These are phyloP conservation scores for Helogale parvula DNA, from an alignment of 2,113 vertebrate species.

Conservation along the genomic window DNA sequence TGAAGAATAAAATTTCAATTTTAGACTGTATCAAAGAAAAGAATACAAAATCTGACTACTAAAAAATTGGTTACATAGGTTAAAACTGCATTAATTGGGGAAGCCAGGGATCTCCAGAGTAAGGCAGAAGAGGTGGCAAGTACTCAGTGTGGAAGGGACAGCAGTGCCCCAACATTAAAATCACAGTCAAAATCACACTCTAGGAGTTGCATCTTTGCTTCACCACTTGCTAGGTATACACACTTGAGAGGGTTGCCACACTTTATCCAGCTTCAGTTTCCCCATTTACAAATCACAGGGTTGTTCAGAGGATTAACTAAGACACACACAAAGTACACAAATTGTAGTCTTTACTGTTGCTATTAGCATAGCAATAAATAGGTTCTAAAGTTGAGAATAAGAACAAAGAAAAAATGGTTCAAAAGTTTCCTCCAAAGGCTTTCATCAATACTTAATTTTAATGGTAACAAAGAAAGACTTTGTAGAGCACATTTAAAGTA, in stretches of 20 bases:
- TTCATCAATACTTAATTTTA: not conserved
- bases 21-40: not conserved
- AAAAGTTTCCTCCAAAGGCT: not conserved
- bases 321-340: not conserved
- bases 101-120: not conserved
- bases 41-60: not conserved
- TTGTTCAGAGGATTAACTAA: not conserved
- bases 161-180: not conserved
- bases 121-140: not conserved
- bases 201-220: not conserved
- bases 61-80: not conserved
- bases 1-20: constrained; percentile 24
- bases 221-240: not conserved
- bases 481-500: not conserved
- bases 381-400: not conserved
- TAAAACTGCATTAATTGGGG: not conserved
- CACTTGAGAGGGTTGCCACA: not conserved
- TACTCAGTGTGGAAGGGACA: not conserved
- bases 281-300: not conserved
- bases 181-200: not conserved
- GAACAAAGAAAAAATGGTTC: not conserved
- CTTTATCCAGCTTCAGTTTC: not conserved
- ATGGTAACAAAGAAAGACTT: not conserved
- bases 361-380: not conserved
- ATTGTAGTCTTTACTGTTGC: not conserved